A percentile compares a stretch with the other conserved stretches of the same genome.
Evolutionary conservation across 2,888 invertebrate species (phyloP).

Genomic region (Cinara cedri): DNA sequence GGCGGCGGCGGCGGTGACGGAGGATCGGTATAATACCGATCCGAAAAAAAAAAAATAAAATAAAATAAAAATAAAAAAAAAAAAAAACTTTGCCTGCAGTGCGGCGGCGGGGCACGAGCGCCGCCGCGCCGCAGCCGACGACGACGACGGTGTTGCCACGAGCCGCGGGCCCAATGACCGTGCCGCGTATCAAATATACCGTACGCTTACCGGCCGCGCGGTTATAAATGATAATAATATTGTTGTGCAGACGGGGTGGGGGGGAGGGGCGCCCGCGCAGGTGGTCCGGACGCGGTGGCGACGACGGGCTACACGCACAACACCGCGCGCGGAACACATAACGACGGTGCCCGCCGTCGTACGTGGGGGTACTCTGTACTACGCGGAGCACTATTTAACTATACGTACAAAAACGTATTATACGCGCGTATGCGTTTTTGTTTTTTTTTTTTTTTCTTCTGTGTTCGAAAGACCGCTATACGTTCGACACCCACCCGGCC

Average conservation of each 20-base stretch:
- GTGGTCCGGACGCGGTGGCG: slow-evolving; percentile 47
- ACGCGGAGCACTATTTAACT: too few species aligned
- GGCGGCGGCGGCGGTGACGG: neutral
- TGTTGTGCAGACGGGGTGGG: neutral
- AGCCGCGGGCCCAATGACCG: slow-evolving; percentile 46
- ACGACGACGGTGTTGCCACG: slow-evolving; percentile 36
- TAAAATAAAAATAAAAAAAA: too few species aligned
- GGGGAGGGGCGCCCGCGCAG: slow-evolving; percentile 43
- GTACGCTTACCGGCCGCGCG: slow-evolving; percentile 13
- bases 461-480: too few species aligned
- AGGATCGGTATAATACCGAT: slow-evolving; percentile 39
- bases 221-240: slow-evolving; percentile 26
- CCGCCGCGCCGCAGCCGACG: slow-evolving; percentile 3
- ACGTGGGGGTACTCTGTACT: neutral
- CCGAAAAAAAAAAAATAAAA: slow-evolving; percentile 48
- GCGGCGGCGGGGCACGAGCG: slow-evolving; percentile 45
- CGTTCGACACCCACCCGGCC: slow-evolving; percentile 26
- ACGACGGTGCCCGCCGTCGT: slow-evolving; percentile 31
- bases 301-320: too few species aligned
- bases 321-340: too few species aligned
- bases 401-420: neutral
- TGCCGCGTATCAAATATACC: neutral
- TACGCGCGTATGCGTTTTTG: neutral
- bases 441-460: slow-evolving; percentile 12
- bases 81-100: slow-evolving; percentile 47